Evolutionary conservation across 2,113 vertebrate species (phyloP).

Genomic region (Eclectus roratus): DNA sequence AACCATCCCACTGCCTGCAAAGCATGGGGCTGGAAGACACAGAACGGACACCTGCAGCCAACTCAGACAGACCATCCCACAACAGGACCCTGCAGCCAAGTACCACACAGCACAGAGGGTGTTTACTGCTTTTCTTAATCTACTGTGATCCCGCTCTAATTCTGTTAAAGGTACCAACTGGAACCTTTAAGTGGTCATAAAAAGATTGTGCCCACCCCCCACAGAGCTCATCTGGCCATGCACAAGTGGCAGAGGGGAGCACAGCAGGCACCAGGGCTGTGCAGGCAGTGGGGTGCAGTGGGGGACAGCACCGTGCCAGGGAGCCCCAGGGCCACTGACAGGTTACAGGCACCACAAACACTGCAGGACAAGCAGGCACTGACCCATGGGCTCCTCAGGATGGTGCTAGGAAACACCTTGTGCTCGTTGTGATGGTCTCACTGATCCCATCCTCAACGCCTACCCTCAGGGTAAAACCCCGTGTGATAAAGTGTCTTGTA

Average conservation of each 20-base stretch:
- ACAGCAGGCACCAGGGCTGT: background rate
- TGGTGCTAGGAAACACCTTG: rapidly evolving
- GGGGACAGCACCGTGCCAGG: background rate
- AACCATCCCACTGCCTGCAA: background rate
- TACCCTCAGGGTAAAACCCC: rapidly evolving
- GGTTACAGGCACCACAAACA: background rate
- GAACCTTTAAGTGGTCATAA: conserved; percentile 20
- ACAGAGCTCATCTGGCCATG: background rate
- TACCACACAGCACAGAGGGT: background rate
- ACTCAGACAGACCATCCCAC: background rate
- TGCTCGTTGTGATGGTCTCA: background rate
- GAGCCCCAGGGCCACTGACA: background rate
- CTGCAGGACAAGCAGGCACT: rapidly evolving
- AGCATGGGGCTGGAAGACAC: rapidly evolving
- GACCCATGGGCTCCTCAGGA: background rate
- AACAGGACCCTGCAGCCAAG: background rate
- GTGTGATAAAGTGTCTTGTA: rapidly evolving
- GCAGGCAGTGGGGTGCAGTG: background rate
- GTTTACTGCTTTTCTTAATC: background rate
- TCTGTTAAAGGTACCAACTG: background rate
- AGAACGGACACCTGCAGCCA: background rate
- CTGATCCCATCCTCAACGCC: no score
- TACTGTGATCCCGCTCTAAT: background rate
- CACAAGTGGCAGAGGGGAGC: background rate
- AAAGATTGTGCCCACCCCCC: background rate